These are phyloP conservation scores for Cyprinus carpio DNA, from an alignment of 2,113 vertebrate genomes.

Conservation along the genomic window DNA sequence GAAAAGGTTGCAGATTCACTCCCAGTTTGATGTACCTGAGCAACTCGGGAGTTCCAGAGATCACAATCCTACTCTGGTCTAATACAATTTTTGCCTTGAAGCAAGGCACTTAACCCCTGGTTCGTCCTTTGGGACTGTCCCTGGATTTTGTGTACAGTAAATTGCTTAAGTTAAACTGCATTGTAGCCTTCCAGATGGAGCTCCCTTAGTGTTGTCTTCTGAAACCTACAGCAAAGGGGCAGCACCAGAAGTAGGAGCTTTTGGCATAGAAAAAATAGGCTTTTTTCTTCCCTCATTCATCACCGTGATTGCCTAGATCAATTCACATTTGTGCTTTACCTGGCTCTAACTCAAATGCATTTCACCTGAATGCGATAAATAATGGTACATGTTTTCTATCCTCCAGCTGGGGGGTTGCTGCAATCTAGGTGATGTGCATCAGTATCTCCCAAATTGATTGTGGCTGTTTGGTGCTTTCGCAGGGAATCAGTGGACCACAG, in stretches of 20 bases:
- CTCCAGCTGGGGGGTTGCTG: conserved; percentile 21
- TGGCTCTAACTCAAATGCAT: conserved; percentile 54
- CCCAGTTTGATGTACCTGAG: background rate
- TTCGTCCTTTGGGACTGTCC: background rate
- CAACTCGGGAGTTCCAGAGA: conserved; percentile 9
- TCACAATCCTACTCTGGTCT: background rate
- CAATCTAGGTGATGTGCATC: conserved; percentile 33
- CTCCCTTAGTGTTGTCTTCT: conserved; percentile 45
- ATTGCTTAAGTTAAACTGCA: background rate
- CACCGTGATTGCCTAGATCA: conserved; percentile 70
- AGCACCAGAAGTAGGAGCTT: conserved; percentile 25
- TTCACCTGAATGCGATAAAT: conserved; percentile 43
- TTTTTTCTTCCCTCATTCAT: conserved; percentile 67
- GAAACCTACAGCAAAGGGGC: conserved; percentile 46
- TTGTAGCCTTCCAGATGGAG: conserved; percentile 35
- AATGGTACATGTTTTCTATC: conserved; percentile 55
- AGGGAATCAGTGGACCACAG: conserved; percentile 39
- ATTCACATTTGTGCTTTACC: conserved; percentile 70
- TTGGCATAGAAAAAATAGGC: conserved; percentile 59
- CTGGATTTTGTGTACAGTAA: conserved; percentile 2
- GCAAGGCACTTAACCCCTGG: background rate
- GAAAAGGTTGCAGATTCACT: background rate
- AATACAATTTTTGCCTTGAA: conserved; percentile 15
- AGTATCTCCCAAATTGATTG: conserved; percentile 45
- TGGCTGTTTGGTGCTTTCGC: conserved; percentile 42